Evolutionary conservation across 2,888 invertebrate genomes (phyloP), one percentile per base, ranked within the genome.

Genomic region (Campaea margaritaria): DNA sequence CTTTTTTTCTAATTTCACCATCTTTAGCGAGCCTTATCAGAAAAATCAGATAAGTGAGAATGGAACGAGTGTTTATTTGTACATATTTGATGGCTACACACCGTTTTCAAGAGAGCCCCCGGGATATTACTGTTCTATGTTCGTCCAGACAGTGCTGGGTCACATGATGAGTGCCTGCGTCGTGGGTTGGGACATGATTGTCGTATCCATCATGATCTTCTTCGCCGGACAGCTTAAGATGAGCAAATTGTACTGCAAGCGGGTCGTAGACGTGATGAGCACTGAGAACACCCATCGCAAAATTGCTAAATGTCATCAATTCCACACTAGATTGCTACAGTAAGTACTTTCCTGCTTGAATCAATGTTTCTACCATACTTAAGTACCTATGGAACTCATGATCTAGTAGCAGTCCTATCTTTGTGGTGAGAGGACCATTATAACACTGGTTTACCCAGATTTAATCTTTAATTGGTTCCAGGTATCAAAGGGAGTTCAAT

Each of bases 191-290:
- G 88, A 89, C 51, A 82, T 83, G 36, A 68, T 82, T 7, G 81
- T 83, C 0, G 75, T 83, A 0, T 72, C 85, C 0, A 76, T 83
- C 4, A 85, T 89, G 87, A 85, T 88, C 54, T 87, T 86, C 63
- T 83, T 87, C 45, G 76, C 82, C 34, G 87, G 86, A n/a, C 89
- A 89, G 62, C 68, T 89, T 34, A 81, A 72, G 55, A 74, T 86
- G 10, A 72, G 81, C 36, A 73, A 79, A 10, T 34, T 81, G 1
- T 71, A 79, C 50, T 82, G 82, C 58, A 68, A 56, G 1, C 66
- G 67, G 14, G 66, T 77, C 9, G 75, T 84, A 43, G 68, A 75
- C 11, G 13, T 44, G 2, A 13, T 48, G 0, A 72, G 65, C 54
- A 10, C 51, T 13, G 50, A 52, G 11, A 62, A 65, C n/a, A 81